Evolutionary conservation across 1,140 invertebrate genomes (phyloP), one percentile per base, ranked within the genome.

Genomic region (Aricia agestis): DNA sequence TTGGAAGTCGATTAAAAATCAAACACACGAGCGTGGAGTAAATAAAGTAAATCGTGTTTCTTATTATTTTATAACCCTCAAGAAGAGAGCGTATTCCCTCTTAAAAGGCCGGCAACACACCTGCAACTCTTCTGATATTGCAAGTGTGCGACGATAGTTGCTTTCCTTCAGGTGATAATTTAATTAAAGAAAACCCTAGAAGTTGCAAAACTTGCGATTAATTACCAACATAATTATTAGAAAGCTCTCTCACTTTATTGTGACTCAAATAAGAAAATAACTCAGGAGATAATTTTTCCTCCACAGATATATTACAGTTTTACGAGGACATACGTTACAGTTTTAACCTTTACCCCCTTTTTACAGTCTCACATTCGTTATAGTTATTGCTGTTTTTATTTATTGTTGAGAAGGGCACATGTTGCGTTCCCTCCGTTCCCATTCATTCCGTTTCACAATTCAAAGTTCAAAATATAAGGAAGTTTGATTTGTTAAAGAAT

Each of bases 191-290:
- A 36, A 9, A 25, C 25, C 1, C 3, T 25, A 25, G 36, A 52
- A 52, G 9, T 2, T 15, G 4, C 45, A 9, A 1, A 52, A 52
- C 13, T 1, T 11, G 0, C 45, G 4, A 4, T 52, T 52, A 52
- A 52, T 52, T 42, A 42, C 6, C 1, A 52, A 52, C 13, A 52
- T 52, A 36, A 52, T 13, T 0, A 11, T 52, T 9, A 11, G 9
- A 0, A 13, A 52, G 45, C 36, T 9, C 5, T 6, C 45, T 9
- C 5, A 7, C 45, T 52, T 52, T 52, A 52, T 52, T 52, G 45
- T 52, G 45, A 52, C 45, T 52, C 45, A 10, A 52, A 52, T 52
- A 52, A 52, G 45, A 52, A 52, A 52, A 52, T 52, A 52, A 52
- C 45, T 52, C 10, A 2, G 45, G 45, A 52, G 45, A 13, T 5